Percentiles rank a stretch among this genome's conserved stretches.
Evolutionary conservation across 2,888 invertebrate species (phyloP).

Genomic region (Lypha dubia): DNA sequence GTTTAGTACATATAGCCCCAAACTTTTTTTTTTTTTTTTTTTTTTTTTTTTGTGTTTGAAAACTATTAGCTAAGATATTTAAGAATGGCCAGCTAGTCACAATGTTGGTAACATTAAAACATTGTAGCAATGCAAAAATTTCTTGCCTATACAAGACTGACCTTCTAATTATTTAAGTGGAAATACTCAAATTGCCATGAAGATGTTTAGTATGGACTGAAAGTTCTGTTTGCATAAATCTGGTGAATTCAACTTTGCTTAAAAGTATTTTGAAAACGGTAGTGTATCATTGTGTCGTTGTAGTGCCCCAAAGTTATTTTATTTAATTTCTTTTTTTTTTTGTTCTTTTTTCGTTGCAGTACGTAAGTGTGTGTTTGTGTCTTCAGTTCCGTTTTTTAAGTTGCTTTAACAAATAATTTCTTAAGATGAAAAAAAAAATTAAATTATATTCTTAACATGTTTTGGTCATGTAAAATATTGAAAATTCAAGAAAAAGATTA

Average conservation of each 20-base stretch:
- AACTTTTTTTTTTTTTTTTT: constrained; percentile 10
- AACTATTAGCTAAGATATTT: constrained; percentile 12
- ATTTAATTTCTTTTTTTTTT: no score
- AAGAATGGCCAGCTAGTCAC: constrained; percentile 17
- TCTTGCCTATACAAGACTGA: neutral
- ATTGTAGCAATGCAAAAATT: constrained; percentile 1
- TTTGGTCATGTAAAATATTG: constrained; percentile 63
- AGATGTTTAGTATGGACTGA: neutral
- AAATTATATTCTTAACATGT: constrained; percentile 38
- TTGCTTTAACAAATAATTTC: constrained; percentile 44
- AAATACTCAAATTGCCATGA: neutral
- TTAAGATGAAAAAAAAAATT: constrained; percentile 16
- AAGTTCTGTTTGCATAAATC: neutral
- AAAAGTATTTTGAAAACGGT: neutral
- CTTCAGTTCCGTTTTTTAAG: constrained; percentile 35
- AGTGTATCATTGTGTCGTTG: constrained; percentile 8
- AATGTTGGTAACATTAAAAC: constrained; percentile 11
- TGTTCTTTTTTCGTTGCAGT: neutral
- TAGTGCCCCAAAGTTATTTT: neutral
- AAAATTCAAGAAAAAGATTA: constrained; percentile 45
- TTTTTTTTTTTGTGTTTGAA: neutral
- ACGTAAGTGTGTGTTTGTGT: neutral
- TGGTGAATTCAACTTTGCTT: neutral
- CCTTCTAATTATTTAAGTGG: neutral
- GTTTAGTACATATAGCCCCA: constrained; percentile 50